Evolutionary conservation across 2,888 invertebrate species (phyloP), one percentile per base, ranked within the genome.

Genomic region (Pocota personata): DNA sequence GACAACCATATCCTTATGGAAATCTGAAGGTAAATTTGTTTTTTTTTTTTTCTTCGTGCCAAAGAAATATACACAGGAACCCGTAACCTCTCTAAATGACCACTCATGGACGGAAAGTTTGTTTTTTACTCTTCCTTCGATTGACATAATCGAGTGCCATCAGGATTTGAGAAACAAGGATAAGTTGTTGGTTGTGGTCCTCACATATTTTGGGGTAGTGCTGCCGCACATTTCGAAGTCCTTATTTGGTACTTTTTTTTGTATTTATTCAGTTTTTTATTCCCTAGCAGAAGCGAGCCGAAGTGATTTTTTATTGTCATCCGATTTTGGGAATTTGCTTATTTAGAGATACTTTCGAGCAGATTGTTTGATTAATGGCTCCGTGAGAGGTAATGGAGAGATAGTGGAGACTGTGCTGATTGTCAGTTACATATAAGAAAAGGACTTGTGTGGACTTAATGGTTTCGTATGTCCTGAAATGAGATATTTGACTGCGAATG

Each of bases 301-400:
- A 84, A 84, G 84, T 84, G 84, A 84, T 84, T 84, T 84, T 84
- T 86, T 82, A 86, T 86, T 86, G 86, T 86, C 86, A 86, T 82
- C 80, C 71, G 86, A 77, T 76, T 86, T 86, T 82, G 71, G 66
- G 86, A 86, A 86, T 82, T 86, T 86, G 86, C 86, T 86, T 86
- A 86, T 86, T 86, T 86, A 66, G 82, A 86, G 86, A 86, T 86
- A 86, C 86, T 86, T 82, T 71, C 86, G 43, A 67, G 82, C 86
- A 86, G 86, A 86, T 86, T 86, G 86, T 86, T 86, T 86, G 86
- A 86, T 86, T 86, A 86, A 86, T 86, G 86, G 80, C 76, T 82
- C 48, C 76, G 86, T 82, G 69, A 64, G 80, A 75, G 73, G 71
- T 19, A 35, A 67, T 67, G 46, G 46, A 40, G 57, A 50, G 55